Conservation (phyloP, 2,113 vertebrate species). For the Pseudolaguvia tuberculata region DNA sequence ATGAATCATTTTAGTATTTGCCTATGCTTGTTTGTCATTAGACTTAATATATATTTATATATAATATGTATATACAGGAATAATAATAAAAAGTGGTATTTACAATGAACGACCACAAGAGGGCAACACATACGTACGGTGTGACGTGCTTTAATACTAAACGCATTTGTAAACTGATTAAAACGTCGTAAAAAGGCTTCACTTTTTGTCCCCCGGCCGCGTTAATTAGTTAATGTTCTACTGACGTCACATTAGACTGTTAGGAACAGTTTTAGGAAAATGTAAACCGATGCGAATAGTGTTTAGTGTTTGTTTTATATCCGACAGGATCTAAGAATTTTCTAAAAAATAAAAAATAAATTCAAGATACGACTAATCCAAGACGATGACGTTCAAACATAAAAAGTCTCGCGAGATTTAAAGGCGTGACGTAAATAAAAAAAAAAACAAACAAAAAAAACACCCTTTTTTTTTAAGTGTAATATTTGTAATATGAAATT, state of each 20-base stretch:
- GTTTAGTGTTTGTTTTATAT: too few species aligned
- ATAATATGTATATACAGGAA: slow-evolving; percentile 54
- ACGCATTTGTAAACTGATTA: neutral
- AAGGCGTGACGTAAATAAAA: too few species aligned
- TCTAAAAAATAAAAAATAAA: too few species aligned
- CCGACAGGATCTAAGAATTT: too few species aligned
- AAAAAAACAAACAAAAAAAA: neutral
- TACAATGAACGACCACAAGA: slow-evolving; percentile 66
- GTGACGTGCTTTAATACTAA: neutral
- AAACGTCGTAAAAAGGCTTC: neutral
- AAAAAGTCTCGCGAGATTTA: too few species aligned
- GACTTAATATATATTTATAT: slow-evolving; percentile 49
- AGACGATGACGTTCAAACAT: too few species aligned
- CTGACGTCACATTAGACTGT: neutral
- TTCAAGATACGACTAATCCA: too few species aligned
- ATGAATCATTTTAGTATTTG: slow-evolving; percentile 61
- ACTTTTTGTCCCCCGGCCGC: too few species aligned
- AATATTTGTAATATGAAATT: too few species aligned
- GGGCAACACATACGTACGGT: slow-evolving; percentile 50
- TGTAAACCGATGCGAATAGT: too few species aligned
- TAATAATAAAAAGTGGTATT: slow-evolving; percentile 54
- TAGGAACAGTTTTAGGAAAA: neutral
- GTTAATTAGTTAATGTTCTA: too few species aligned
- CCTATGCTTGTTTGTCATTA: slow-evolving; percentile 57
- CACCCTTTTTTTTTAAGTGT: too few species aligned